A percentile compares a stretch with the other conserved stretches of the same genome.
Evolutionary conservation across 2,888 invertebrate genomes (phyloP).

Genomic region (Stomorhina lunata): DNA sequence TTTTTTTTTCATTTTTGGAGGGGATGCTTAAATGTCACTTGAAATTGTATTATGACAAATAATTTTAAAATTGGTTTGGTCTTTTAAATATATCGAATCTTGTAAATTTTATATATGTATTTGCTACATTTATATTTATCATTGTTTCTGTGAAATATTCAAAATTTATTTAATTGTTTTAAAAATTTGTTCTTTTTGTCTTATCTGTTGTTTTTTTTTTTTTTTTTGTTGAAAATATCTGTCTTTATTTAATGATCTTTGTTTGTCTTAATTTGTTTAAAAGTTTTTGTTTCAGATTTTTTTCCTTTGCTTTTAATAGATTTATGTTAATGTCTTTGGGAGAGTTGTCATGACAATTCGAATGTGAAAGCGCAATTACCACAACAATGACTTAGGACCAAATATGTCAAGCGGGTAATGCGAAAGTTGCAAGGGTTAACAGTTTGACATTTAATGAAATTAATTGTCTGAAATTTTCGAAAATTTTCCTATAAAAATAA

Average conservation of each 20-base stretch:
- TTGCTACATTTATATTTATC: background rate
- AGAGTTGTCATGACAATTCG: slow-evolving; percentile 32
- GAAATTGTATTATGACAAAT: slow-evolving; percentile 46
- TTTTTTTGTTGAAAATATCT: background rate
- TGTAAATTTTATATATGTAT: slow-evolving; percentile 7
- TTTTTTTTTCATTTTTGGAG: background rate
- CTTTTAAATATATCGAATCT: background rate
- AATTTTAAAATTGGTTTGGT: slow-evolving; percentile 49
- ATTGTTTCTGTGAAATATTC: background rate
- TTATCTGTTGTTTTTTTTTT: background rate
- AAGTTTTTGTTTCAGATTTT: background rate
- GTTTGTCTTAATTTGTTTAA: slow-evolving; percentile 23
- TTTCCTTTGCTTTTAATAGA: slow-evolving; percentile 52
- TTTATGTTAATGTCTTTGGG: slow-evolving; percentile 54
- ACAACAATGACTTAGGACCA: background rate
- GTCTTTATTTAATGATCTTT: slow-evolving; percentile 24
- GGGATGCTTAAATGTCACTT: slow-evolving; percentile 38
- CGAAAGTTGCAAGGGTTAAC: background rate
- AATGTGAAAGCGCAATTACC: background rate
- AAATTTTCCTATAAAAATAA: background rate
- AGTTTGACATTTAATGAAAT: background rate
- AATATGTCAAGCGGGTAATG: background rate
- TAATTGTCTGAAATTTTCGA: background rate
- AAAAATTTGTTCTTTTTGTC: background rate
- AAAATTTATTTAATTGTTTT: slow-evolving; percentile 8